Evolutionary conservation across 1,140 invertebrate species (phyloP).

Genomic region (Drosophila burlai): DNA sequence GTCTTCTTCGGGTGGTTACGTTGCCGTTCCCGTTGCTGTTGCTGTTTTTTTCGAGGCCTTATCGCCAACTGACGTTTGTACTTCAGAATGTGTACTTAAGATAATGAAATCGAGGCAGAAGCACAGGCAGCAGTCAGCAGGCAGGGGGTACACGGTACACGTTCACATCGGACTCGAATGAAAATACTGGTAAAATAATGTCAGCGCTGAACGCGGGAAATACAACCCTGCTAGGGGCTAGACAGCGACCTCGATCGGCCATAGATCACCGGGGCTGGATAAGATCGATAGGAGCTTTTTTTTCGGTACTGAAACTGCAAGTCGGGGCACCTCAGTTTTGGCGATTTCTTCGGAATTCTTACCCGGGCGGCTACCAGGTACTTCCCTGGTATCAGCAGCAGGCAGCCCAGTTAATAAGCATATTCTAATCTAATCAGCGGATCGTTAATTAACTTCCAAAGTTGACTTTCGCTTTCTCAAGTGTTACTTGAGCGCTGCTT

Average conservation of each 20-base stretch:
- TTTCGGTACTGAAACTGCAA: conserved; percentile 22
- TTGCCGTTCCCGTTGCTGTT: conserved; percentile 10
- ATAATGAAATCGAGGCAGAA: conserved; percentile 73
- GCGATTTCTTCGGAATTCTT: conserved; percentile 29
- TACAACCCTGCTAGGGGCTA: conserved; percentile 1
- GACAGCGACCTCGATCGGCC: conserved; percentile 9
- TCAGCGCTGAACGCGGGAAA: not conserved
- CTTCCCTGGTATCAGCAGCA: conserved; percentile 29
- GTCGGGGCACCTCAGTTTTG: not conserved
- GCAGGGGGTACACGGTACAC: not conserved
- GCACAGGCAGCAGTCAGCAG: conserved; percentile 28
- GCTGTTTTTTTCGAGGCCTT: conserved; percentile 37
- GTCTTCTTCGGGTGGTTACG: conserved; percentile 46
- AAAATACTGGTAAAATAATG: conserved; percentile 21
- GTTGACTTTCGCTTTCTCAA: conserved; percentile 52
- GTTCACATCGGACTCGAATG: conserved; percentile 22
- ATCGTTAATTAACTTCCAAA: conserved; percentile 63
- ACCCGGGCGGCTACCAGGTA: conserved; percentile 1
- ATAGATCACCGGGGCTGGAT: conserved; percentile 26
- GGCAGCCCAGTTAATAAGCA: conserved; percentile 45
- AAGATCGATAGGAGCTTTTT: conserved; percentile 32
- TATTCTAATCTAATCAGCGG: conserved; percentile 69
- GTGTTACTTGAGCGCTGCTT: conserved; percentile 53
- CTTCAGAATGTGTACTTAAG: conserved; percentile 84
- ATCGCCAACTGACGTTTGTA: conserved; percentile 82